A percentile compares a stretch with the other conserved stretches of the same genome.
phyloP scores from a whole-genome alignment of 2,888 invertebrate species.

The Dinocampus coccinellae region DNA sequence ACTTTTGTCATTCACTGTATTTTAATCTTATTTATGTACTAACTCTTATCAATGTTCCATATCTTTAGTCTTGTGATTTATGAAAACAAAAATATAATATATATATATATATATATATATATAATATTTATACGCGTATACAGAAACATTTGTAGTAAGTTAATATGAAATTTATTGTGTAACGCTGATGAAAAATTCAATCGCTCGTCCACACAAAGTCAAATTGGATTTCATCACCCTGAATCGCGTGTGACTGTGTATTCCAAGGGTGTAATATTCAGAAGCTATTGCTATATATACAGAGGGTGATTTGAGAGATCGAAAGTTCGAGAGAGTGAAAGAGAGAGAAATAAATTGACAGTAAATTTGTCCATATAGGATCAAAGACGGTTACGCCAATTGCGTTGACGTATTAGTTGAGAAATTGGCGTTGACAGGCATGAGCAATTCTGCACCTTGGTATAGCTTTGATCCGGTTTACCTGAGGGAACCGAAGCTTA shows the following conservation, averaged over 20 bases:
- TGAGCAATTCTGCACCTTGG: slow-evolving; percentile 50
- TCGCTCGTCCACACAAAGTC: slow-evolving; percentile 33
- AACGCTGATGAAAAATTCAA: neutral
- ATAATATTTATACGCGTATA: neutral
- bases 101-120: neutral
- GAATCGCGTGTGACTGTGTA: slow-evolving; percentile 48
- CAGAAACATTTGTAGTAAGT: neutral
- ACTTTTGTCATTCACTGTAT: slow-evolving; percentile 14
- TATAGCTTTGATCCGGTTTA: slow-evolving; percentile 48
- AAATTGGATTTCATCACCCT: slow-evolving; percentile 60
- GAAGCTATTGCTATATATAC: slow-evolving; percentile 44
- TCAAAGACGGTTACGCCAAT: slow-evolving; percentile 55
- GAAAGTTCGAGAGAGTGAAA: too few relatives aligned
- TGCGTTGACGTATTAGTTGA: slow-evolving; percentile 59
- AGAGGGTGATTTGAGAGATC: slow-evolving; percentile 32
- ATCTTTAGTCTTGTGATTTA: neutral
- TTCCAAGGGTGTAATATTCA: slow-evolving; percentile 51
- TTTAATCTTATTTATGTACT: neutral
- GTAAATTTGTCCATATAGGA: slow-evolving; percentile 33
- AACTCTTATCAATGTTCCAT: neutral
- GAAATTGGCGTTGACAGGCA: slow-evolving; percentile 60
- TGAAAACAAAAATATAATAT: neutral
- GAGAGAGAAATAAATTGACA: too few relatives aligned
- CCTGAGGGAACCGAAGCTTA: slow-evolving; percentile 29
- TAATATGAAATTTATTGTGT: neutral